phyloP scores from a whole-genome alignment of 2,113 vertebrate genomes.

The Crotalus tigris region DNA sequence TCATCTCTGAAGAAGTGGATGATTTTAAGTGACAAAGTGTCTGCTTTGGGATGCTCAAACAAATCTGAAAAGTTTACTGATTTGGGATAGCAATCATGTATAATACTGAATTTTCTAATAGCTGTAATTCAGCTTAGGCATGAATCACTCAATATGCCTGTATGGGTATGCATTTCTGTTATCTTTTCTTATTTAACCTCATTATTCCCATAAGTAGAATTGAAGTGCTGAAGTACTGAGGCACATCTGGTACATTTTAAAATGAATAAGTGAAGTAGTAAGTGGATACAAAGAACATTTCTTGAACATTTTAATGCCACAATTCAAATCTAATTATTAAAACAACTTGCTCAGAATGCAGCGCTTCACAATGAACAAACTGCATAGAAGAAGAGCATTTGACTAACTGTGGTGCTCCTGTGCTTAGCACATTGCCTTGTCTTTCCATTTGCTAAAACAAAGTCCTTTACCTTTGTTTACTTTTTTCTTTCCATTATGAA shows the following conservation, averaged over 20 bases:
- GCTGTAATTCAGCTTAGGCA: not conserved
- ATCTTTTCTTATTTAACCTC: not conserved
- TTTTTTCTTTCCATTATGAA: not conserved
- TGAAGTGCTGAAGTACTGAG: not conserved
- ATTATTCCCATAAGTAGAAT: not conserved
- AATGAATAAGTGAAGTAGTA: not conserved
- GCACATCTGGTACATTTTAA: not conserved
- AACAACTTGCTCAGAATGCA: not conserved
- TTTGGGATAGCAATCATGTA: not conserved
- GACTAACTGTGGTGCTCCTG: not conserved
- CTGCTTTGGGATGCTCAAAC: not conserved
- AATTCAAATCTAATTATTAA: not conserved
- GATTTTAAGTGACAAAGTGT: not conserved
- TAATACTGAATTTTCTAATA: not conserved
- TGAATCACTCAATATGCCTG: not conserved
- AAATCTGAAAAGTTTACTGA: not conserved
- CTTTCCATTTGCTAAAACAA: not conserved
- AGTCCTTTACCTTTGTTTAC: not conserved
- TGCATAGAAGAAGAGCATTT: not conserved
- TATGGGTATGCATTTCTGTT: not conserved
- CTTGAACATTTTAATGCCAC: not conserved
- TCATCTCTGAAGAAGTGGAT: not conserved
- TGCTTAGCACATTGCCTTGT: not conserved
- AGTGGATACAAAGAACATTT: not conserved
- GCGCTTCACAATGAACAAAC: not conserved